Percentiles rank a stretch among this genome's conserved stretches.
These are phyloP conservation scores for Narcine bancroftii DNA, from an alignment of 2,113 vertebrate genomes.

Conservation along the genomic window DNA sequence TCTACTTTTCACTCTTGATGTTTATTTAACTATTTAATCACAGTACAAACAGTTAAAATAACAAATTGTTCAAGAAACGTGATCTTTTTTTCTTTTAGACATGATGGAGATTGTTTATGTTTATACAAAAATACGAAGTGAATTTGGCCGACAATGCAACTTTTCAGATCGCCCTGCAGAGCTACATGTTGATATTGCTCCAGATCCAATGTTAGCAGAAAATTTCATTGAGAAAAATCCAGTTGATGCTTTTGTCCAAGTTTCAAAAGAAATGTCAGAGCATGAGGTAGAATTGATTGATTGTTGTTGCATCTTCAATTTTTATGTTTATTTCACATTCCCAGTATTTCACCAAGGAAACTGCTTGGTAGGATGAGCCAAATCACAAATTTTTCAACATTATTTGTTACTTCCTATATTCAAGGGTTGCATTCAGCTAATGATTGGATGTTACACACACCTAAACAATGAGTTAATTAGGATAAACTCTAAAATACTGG, in stretches of 20 bases:
- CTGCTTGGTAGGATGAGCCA: not conserved
- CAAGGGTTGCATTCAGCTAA: not conserved
- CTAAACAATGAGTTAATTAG: not conserved
- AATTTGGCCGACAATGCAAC: conserved; percentile 76
- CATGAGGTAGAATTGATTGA: conserved; percentile 65
- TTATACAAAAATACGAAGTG: conserved; percentile 68
- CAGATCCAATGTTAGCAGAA: conserved; percentile 57
- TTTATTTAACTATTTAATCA: not conserved
- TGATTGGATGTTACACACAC: not conserved
- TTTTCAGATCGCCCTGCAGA: conserved; percentile 67
- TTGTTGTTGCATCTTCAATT: not conserved
- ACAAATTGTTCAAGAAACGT: not conserved
- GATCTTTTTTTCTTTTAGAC: not conserved
- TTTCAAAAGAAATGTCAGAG: conserved; percentile 63
- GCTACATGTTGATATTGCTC: conserved; percentile 65
- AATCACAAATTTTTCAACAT: not conserved
- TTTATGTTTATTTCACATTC: not conserved
- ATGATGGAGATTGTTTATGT: conserved; percentile 76
- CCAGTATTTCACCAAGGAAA: not conserved
- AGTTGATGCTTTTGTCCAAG: conserved; percentile 61
- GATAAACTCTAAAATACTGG: not conserved
- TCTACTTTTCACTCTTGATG: not conserved
- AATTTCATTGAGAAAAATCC: conserved; percentile 60
- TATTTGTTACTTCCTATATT: not conserved
- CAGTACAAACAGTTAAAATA: not conserved